Percentiles rank a stretch among this genome's conserved stretches.
Conservation (phyloP, 2,797 vertebrate species). For the Erpetoichthys calabaricus region DNA sequence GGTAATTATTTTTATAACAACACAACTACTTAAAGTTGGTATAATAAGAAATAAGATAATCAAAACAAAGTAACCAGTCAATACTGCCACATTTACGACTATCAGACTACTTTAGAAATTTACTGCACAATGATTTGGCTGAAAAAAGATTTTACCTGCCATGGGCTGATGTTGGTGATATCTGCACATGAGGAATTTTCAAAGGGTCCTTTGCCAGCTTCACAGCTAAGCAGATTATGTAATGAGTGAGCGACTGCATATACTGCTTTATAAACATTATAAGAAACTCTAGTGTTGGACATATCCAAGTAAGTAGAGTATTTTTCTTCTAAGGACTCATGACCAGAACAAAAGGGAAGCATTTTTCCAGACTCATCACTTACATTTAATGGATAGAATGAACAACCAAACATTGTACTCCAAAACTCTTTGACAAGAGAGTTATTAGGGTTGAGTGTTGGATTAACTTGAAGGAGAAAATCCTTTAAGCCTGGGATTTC, state of each 20-base stretch:
- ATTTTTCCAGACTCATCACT: constrained; percentile 6
- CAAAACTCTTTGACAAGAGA: constrained; percentile 26
- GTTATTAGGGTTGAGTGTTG: constrained; percentile 20
- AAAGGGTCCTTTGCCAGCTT: constrained; percentile 20
- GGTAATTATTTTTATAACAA: too few species aligned
- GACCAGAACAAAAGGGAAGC: constrained; percentile 21
- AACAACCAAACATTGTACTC: constrained; percentile 24
- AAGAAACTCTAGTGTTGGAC: constrained; percentile 21
- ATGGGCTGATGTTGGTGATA: constrained; percentile 24
- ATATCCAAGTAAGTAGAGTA: constrained; percentile 26
- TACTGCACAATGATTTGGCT: too few species aligned
- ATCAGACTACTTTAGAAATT: too few species aligned
- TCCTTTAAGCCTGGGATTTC: constrained; percentile 22
- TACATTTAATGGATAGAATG: constrained; percentile 5
- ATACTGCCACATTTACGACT: too few species aligned
- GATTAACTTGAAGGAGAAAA: constrained; percentile 24
- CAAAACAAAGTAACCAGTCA: too few species aligned
- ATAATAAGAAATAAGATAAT: too few species aligned
- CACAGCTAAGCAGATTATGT: constrained; percentile 27
- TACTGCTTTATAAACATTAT: constrained; percentile 35
- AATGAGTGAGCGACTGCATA: constrained; percentile 30
- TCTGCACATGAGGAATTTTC: constrained; percentile 24
- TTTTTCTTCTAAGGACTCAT: constrained; percentile 19
- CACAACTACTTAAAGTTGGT: too few species aligned
- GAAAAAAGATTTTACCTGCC: constrained; percentile 23